These are phyloP conservation scores for Incurvaria masculella DNA, from an alignment of 2,888 invertebrate species.

Conservation along the genomic window DNA sequence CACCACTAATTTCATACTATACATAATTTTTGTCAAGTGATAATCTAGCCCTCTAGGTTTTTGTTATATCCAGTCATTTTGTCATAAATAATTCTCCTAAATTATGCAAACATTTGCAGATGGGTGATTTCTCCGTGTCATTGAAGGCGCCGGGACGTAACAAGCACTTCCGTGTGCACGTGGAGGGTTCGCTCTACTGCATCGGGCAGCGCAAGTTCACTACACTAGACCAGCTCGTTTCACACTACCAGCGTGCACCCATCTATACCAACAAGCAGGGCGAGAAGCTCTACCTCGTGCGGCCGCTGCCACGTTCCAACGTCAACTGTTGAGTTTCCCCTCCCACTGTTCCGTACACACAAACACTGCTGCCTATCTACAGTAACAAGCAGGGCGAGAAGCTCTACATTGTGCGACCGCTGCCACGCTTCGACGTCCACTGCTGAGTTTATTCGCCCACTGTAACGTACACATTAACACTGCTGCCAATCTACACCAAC, in stretches of 20 bases:
- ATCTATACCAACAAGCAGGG: conserved; percentile 98
- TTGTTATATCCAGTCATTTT: no score
- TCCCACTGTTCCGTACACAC: no score
- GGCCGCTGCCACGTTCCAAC: conserved; percentile 70
- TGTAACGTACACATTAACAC: no score
- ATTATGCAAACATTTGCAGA: conserved; percentile 64
- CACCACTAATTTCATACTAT: no score
- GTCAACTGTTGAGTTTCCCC: conserved; percentile 35
- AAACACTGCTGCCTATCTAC: no score
- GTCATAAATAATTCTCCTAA: no score
- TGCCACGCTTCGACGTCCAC: no score
- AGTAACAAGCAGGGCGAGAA: conserved; percentile 98
- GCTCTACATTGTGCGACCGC: conserved; percentile 91
- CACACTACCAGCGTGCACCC: conserved; percentile 98
- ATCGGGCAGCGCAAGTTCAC: conserved; percentile 99
- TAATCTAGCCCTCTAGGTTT: no score
- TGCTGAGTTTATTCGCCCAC: no score
- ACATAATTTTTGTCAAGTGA: no score
- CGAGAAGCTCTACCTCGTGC: conserved; percentile 95
- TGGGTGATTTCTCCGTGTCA: conserved; percentile 98
- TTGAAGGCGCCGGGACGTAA: conserved; percentile 96
- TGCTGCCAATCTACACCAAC: conserved; percentile 98
- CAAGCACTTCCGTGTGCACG: conserved; percentile 99
- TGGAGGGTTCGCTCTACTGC: conserved; percentile 87
- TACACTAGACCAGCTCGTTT: conserved; percentile 92